phyloP scores from a whole-genome alignment of 2,888 invertebrate species.

The Pogonocherus hispidulus region DNA sequence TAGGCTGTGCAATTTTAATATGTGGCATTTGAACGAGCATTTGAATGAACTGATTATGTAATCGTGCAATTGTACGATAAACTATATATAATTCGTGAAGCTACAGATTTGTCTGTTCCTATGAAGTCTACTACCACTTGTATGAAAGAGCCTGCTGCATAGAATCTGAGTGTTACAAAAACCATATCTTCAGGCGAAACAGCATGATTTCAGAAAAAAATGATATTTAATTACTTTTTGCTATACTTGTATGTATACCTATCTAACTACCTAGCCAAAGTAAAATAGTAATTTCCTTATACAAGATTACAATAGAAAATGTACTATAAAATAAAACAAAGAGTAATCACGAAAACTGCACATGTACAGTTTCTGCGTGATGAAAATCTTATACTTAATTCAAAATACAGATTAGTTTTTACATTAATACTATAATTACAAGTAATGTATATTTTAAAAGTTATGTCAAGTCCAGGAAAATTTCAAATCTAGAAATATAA shows the following conservation, averaged over 20 bases:
- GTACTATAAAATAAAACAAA: not conserved
- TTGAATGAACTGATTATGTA: not conserved
- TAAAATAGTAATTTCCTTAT: too few species aligned
- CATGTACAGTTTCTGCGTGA: too few species aligned
- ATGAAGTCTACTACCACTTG: not conserved
- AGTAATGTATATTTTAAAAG: too few species aligned
- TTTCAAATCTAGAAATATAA: too few species aligned
- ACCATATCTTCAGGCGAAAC: not conserved
- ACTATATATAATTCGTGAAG: not conserved
- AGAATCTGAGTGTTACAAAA: not conserved
- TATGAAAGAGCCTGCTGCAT: not conserved
- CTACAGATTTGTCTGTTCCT: not conserved
- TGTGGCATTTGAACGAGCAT: not conserved
- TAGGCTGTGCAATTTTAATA: not conserved
- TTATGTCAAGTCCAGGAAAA: too few species aligned
- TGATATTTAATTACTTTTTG: not conserved
- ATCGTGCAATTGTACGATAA: not conserved
- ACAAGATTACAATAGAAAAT: not conserved
- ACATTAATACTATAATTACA: too few species aligned
- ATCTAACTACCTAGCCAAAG: too few species aligned
- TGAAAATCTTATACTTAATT: too few species aligned
- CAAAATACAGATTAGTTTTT: too few species aligned
- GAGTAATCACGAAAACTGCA: too few species aligned
- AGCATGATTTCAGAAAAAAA: conserved; percentile 2
- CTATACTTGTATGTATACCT: too few species aligned